Percentiles rank a stretch among this genome's conserved stretches.
Evolutionary conservation across 2,113 vertebrate species (phyloP).

Genomic region (Psilopogon haemacephalus): DNA sequence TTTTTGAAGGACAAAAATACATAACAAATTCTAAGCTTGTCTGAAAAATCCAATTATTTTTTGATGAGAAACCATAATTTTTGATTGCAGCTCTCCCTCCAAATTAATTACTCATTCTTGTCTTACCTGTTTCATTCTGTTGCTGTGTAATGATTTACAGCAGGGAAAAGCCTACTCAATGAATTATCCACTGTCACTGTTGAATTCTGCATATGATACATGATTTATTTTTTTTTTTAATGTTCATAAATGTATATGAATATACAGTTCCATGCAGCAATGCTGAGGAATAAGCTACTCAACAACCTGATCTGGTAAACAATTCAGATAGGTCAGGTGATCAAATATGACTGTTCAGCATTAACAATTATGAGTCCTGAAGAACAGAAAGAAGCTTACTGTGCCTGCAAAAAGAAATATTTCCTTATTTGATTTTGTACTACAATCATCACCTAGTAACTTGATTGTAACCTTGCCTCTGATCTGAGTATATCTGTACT

Average conservation of each 20-base stretch:
- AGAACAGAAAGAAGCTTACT: neutral
- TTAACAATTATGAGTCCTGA: neutral
- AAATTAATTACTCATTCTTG: neutral
- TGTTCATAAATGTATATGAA: constrained; percentile 1
- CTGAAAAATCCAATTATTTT: constrained; percentile 23
- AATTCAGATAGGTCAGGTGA: neutral
- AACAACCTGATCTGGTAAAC: neutral
- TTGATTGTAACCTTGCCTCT: constrained; percentile 13
- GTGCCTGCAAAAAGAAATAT: neutral
- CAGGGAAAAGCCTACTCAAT: neutral
- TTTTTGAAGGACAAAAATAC: neutral
- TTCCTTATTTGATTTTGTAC: constrained; percentile 10
- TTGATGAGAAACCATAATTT: neutral
- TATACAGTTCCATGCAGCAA: neutral
- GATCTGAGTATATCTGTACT: neutral
- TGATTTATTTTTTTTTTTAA: constrained; percentile 36
- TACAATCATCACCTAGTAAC: neutral
- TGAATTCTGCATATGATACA: constrained; percentile 23
- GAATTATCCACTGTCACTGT: neutral
- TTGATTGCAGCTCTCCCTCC: neutral
- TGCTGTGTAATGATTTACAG: neutral
- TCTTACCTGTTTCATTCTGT: neutral
- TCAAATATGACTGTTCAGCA: neutral
- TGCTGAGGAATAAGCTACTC: neutral
- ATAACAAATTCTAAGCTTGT: neutral